Evolutionary conservation across 1,140 invertebrate genomes (phyloP), one percentile per base, ranked within the genome.

Genomic region (Leptoteleia sp.): DNA sequence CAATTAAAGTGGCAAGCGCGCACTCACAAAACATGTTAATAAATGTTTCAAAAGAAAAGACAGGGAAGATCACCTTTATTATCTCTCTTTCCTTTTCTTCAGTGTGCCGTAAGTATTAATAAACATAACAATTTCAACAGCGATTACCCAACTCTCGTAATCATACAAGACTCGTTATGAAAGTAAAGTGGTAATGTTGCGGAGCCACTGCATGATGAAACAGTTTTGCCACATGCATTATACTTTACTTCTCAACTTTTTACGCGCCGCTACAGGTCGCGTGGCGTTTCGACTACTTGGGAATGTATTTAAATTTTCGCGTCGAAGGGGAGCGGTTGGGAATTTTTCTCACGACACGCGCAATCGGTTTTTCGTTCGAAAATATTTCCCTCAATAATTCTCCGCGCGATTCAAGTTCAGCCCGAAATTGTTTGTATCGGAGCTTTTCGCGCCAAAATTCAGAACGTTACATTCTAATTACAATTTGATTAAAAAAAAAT

Each of bases 231-330:
- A 25, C 12, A 6, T 35, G 17, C 7, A 37, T 47, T 37, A 37
- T 47, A 25, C n/a, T 33, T 45, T 59, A 22, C 37, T 55, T 40
- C 31, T 19, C 6, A 61, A 61, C 42, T 25, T 61, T 47, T 47
- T 47, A 33, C 5, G 40, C 7, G 25, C 7, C 13, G n/a, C 8
- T 4, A n/a, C n/a, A 12, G 12, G 37, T 29, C 25, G 22, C 33
- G 12, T 22, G 38, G 38, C 40, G 11, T 27, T 3, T 47, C 35
- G 37, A 61, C 42, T 42, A 13, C 19, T 42, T 42, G 16, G 15
- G 19, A 33, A 42, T 52, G 13, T 42, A 47, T 52, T 50, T 17
- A 52, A 52, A 64, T 64, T 40, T 52, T 22, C 37, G 19, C 15
- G 35, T 7, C 16, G 35, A 31, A 42, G 47, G 16, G 29, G 9